A percentile compares a stretch with the other conserved stretches of the same genome.
Evolutionary conservation across 2,888 invertebrate genomes (phyloP).

Genomic region (Andrena hattorfiana): DNA sequence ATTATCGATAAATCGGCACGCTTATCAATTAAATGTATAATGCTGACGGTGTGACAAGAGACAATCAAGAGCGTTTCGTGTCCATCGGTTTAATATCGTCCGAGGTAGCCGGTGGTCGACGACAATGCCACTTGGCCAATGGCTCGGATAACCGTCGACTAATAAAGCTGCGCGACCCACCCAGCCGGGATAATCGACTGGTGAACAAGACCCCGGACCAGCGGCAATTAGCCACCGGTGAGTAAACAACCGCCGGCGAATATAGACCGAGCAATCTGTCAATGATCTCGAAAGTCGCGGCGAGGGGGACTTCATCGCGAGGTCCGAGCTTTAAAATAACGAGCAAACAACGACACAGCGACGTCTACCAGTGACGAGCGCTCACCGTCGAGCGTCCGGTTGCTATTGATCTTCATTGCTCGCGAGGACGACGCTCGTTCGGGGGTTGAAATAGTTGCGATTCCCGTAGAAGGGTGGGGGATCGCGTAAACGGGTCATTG

Average conservation of each 20-base stretch:
- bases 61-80: neutral
- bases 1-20: no score
- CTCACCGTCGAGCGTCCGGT: neutral
- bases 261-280: constrained; percentile 39
- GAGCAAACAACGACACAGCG: constrained; percentile 34
- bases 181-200: constrained; percentile 27
- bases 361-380: neutral
- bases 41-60: neutral
- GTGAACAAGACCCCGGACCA: constrained; percentile 16
- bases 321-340: constrained; percentile 8
- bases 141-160: constrained; percentile 32
- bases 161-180: constrained; percentile 30
- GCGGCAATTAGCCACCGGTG: constrained; percentile 17
- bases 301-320: constrained; percentile 3
- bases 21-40: no score
- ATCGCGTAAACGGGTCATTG: neutral
- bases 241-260: constrained; percentile 48
- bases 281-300: constrained; percentile 15
- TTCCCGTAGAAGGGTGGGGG: neutral
- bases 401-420: neutral
- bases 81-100: neutral
- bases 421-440: neutral
- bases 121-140: constrained; percentile 7
- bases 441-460: neutral
- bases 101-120: neutral